phyloP scores from a whole-genome alignment of 2,113 vertebrate species.

The Fulica atra region DNA sequence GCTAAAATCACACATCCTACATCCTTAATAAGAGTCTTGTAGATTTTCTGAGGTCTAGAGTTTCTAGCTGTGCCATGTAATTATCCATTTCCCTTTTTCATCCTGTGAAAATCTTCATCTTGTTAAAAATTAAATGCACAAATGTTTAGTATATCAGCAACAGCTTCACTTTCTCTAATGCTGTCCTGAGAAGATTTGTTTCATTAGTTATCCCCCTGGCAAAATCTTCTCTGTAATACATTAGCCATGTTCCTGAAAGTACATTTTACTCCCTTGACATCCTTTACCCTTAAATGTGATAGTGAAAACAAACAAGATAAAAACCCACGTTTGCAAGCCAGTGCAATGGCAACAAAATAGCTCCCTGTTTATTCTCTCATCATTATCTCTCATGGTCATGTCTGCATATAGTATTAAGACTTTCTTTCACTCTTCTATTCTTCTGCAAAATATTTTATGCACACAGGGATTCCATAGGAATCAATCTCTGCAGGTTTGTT shows the following conservation, averaged over 20 bases:
- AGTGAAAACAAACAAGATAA: neutral
- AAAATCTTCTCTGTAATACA: neutral
- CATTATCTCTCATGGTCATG: neutral
- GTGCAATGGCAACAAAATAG: neutral
- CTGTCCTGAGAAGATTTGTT: neutral
- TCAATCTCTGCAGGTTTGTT: neutral
- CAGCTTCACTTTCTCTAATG: neutral
- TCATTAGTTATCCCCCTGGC: neutral
- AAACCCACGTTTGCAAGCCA: neutral
- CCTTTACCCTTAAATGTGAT: neutral
- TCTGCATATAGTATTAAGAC: neutral
- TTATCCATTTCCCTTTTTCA: neutral
- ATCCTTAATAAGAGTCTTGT: neutral
- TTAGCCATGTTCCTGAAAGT: neutral
- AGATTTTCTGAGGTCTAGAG: neutral
- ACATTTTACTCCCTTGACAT: neutral
- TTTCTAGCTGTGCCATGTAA: neutral
- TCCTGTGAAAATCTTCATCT: neutral
- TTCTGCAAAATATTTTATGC: neutral
- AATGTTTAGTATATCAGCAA: neutral
- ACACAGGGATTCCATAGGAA: neutral
- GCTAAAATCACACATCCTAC: neutral
- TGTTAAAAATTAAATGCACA: neutral
- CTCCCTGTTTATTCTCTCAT: neutral
- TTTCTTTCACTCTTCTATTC: neutral